Conservation (phyloP, 53 echinoderm and acorn worm genomes). For the Stichopus horrens region DNA sequence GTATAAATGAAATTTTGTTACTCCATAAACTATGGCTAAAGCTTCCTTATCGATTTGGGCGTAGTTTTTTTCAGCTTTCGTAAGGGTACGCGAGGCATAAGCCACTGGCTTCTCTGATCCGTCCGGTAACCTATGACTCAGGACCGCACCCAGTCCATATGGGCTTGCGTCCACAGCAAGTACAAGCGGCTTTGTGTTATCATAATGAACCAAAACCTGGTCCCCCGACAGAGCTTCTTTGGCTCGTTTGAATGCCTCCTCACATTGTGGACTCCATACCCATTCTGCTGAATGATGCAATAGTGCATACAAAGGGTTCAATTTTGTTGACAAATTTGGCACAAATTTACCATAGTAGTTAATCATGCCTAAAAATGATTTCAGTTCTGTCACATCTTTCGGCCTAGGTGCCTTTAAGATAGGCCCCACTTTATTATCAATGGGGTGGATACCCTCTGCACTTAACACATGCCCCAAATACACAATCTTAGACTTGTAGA, state of each 20-base stretch:
- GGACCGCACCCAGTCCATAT: constrained; percentile 49
- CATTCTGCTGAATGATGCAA: constrained; percentile 48
- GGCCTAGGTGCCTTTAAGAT: constrained; percentile 64
- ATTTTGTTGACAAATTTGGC: constrained; percentile 50
- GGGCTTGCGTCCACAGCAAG: constrained; percentile 52
- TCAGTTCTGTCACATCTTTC: constrained; percentile 53
- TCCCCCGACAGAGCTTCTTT: constrained; percentile 34
- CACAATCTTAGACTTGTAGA: constrained; percentile 4
- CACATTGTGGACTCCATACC: constrained; percentile 18
- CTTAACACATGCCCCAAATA: constrained; percentile 41
- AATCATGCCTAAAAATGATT: constrained; percentile 57
- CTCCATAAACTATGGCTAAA: constrained; percentile 40
- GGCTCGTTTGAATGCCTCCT: constrained; percentile 27
- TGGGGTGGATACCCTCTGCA: constrained; percentile 17
- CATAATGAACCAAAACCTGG: constrained; percentile 25
- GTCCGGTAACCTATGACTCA: constrained; percentile 35
- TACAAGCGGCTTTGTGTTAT: constrained; percentile 29
- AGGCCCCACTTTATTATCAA: constrained; percentile 45
- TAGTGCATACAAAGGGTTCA: constrained; percentile 54
- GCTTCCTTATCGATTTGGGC: constrained; percentile 42
- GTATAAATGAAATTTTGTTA: constrained; percentile 57
- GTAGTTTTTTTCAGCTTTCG: constrained; percentile 31
- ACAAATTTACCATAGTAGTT: constrained; percentile 67
- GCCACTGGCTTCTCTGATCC: constrained; percentile 43
- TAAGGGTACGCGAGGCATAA: constrained; percentile 47